Evolutionary conservation across 2,888 invertebrate genomes (phyloP).

Genomic region (Sepioteuthis lessoniana): DNA sequence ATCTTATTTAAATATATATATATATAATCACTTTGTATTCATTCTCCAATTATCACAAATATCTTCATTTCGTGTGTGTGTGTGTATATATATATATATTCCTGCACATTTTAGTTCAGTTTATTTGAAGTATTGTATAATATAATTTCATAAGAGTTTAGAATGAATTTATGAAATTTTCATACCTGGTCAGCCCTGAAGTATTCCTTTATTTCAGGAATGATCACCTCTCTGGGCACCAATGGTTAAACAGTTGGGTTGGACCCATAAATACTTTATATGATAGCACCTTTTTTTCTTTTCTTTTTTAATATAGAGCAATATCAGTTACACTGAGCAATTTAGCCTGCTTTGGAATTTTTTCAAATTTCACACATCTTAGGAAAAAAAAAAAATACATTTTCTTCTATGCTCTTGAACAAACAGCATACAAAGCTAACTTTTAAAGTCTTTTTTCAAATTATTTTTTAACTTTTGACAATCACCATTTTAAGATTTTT

Average conservation of each 20-base stretch:
- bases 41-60: not conserved
- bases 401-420: not conserved
- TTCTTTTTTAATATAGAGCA: not conserved
- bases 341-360: not conserved
- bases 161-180: not conserved
- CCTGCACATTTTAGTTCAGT: constrained; percentile 1
- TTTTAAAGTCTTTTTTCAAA: not conserved
- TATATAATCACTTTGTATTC: not conserved
- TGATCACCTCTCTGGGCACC: not conserved
- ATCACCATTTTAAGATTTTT: not conserved
- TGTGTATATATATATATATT: not conserved
- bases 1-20: no score
- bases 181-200: not conserved
- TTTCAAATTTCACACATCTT: not conserved
- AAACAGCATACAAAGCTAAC: not conserved
- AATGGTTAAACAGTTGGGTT: constrained; percentile 23
- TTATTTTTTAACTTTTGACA: not conserved
- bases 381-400: not conserved
- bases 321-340: not conserved
- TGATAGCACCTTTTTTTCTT: not conserved
- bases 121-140: not conserved
- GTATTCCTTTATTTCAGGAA: not conserved
- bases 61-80: not conserved
- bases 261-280: constrained; percentile 2
- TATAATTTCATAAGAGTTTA: not conserved